Evolutionary conservation across 2,888 invertebrate species (phyloP).

Genomic region (Nephrotoma appendiculata): DNA sequence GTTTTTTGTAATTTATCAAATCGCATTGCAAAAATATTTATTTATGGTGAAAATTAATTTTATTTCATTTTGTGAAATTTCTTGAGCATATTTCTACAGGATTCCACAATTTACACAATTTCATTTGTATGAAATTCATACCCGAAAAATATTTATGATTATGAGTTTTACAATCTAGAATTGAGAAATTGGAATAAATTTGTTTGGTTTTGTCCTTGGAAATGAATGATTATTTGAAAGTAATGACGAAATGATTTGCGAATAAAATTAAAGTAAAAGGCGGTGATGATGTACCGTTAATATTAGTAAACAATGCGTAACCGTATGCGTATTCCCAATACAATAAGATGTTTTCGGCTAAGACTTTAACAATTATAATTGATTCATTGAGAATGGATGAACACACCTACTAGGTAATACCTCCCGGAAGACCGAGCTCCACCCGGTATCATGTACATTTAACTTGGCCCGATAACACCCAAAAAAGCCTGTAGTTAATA

Average conservation of each 20-base stretch:
- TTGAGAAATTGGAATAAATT: neutral
- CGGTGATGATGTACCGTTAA: neutral
- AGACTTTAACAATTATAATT: too few relatives aligned
- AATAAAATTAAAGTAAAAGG: neutral
- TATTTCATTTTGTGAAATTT: neutral
- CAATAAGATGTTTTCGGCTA: too few relatives aligned
- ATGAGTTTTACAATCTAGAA: neutral
- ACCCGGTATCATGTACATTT: too few relatives aligned
- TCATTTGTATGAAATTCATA: neutral
- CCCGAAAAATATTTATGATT: neutral
- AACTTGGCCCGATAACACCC: too few relatives aligned
- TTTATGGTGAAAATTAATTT: neutral
- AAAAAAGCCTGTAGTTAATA: too few relatives aligned
- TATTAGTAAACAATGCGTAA: too few relatives aligned
- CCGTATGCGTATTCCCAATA: too few relatives aligned
- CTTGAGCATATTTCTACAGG: neutral
- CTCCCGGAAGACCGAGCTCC: too few relatives aligned
- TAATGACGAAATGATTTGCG: too few relatives aligned
- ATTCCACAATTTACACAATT: neutral
- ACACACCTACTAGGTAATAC: too few relatives aligned
- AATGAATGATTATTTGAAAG: neutral
- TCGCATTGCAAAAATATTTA: neutral
- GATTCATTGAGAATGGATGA: too few relatives aligned
- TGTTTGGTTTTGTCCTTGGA: neutral
- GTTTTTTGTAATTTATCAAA: neutral